phyloP scores from a whole-genome alignment of 2,113 vertebrate genomes.

The Triplophysa dalaica region DNA sequence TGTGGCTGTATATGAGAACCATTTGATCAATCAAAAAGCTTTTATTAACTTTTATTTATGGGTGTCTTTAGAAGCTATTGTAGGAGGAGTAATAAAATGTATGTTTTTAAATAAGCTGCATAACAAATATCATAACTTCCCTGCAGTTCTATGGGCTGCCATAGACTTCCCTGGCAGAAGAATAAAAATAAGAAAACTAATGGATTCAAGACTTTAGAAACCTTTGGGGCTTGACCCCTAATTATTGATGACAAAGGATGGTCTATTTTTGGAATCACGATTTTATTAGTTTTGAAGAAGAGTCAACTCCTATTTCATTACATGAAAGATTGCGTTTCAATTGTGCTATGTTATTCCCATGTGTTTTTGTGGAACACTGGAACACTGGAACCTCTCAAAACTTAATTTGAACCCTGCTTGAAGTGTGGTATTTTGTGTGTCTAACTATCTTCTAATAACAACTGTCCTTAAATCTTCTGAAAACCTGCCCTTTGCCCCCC shows the following conservation, averaged over 20 bases:
- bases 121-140: too few species aligned
- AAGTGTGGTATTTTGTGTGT: background rate
- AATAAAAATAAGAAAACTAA: background rate
- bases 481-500: slow-evolving; percentile 19
- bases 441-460: background rate
- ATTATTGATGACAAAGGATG: background rate
- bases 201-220: too few species aligned
- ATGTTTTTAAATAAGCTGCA: too few species aligned
- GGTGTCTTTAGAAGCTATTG: too few species aligned
- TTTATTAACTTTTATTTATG: too few species aligned
- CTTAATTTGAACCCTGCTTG: background rate
- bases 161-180: background rate
- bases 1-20: too few species aligned
- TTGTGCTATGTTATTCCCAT: too few species aligned
- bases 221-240: too few species aligned
- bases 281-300: too few species aligned
- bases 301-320: too few species aligned
- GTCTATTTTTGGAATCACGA: background rate
- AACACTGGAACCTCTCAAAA: slow-evolving; percentile 6
- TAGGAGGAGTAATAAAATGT: too few species aligned
- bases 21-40: too few species aligned
- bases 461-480: background rate
- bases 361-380: background rate
- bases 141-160: background rate
- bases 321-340: background rate